phyloP scores from a whole-genome alignment of 2,888 invertebrate species.

The Cryptophagus acutangulus region DNA sequence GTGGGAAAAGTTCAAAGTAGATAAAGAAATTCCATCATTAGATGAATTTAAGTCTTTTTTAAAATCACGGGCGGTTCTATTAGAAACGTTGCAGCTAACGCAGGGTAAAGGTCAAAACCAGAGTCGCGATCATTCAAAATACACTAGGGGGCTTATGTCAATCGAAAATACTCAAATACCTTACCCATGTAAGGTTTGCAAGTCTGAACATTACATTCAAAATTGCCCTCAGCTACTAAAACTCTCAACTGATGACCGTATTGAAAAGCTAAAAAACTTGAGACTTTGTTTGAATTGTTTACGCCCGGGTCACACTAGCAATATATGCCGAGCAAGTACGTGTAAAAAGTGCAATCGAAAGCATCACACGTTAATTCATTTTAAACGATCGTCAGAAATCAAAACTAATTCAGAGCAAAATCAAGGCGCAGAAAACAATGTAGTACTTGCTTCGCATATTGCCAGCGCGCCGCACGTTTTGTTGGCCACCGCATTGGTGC shows the following conservation, averaged over 20 bases:
- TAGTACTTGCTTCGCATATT: not conserved
- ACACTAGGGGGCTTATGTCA: not conserved
- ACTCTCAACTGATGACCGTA: constrained; percentile 5
- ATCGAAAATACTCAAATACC: not conserved
- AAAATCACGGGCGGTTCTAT: constrained; percentile 9
- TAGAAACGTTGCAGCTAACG: constrained; percentile 7
- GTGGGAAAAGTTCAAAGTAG: constrained; percentile 13
- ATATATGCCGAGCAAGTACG: constrained; percentile 1
- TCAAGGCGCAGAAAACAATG: not conserved
- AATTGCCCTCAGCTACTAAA: constrained; percentile 10
- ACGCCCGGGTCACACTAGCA: not conserved
- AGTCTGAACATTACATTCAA: constrained; percentile 9
- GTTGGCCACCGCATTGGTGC: constrained; percentile 3
- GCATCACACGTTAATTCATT: constrained; percentile 9
- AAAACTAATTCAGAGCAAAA: no score
- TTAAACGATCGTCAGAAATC: not conserved
- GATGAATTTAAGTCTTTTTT: constrained; percentile 13
- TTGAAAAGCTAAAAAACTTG: not conserved
- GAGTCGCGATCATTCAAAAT: not conserved
- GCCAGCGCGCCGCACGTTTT: not conserved
- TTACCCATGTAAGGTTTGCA: constrained; percentile 11
- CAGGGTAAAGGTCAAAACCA: not conserved
- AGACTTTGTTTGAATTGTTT: constrained; percentile 9
- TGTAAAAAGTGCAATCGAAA: constrained; percentile 10
- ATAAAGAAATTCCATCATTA: constrained; percentile 7